Conservation (phyloP, 2,888 invertebrate genomes). For the Iselma pallidipennis region DNA sequence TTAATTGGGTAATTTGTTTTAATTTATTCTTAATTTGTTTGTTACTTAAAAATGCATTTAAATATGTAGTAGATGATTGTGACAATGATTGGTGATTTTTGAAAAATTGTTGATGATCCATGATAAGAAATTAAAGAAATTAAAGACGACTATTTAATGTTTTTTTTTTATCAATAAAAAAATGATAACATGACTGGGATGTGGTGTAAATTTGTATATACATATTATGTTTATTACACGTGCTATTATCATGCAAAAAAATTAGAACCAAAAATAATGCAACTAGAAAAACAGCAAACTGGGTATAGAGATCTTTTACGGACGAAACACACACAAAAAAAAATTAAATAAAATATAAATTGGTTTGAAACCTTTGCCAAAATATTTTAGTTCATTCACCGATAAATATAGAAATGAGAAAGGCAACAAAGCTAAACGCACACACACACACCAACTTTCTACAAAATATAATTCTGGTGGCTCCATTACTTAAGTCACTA, state of each 20-base stretch:
- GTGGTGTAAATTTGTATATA: too few relatives aligned
- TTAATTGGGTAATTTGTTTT: conserved; percentile 1
- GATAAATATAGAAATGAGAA: conserved; percentile 42
- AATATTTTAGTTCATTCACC: conserved; percentile 44
- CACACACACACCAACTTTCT: conserved; percentile 12
- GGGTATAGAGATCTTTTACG: too few relatives aligned
- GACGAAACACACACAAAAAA: background rate
- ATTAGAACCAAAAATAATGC: background rate
- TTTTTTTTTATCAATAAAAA: too few relatives aligned
- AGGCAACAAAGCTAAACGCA: conserved; percentile 1
- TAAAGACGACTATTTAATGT: too few relatives aligned
- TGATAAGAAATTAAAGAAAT: background rate
- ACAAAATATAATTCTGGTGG: background rate
- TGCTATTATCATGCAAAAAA: background rate
- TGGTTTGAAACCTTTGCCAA: conserved; percentile 30
- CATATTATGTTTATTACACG: background rate
- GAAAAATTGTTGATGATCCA: background rate
- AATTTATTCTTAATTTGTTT: conserved; percentile 7
- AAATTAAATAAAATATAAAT: too few relatives aligned
- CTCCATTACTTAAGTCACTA: background rate
- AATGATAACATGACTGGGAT: background rate
- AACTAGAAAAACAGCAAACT: too few relatives aligned
- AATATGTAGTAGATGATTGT: background rate
- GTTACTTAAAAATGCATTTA: conserved; percentile 3
- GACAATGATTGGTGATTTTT: background rate